Conservation (phyloP, 2,888 invertebrate genomes). For the Scaeva pyrastri region DNA sequence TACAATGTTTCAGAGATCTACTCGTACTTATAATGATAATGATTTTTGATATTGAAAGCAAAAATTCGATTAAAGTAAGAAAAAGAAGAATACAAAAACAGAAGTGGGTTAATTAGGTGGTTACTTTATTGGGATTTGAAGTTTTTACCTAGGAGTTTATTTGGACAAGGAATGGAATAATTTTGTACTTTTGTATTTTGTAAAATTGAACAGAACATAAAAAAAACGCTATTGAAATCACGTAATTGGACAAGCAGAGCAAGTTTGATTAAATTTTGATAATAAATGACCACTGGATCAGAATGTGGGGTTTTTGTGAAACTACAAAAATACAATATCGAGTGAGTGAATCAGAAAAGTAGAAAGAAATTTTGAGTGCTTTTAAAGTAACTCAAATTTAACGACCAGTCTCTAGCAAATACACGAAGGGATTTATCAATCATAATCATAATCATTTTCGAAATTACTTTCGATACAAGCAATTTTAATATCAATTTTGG, state of each 20-base stretch:
- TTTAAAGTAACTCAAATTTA: too few species aligned
- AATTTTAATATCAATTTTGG: too few species aligned
- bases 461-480: too few species aligned
- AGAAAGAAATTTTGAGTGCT: too few species aligned
- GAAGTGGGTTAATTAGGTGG: slow-evolving; percentile 40
- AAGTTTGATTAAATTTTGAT: neutral
- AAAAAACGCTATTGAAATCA: neutral
- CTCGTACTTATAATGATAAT: slow-evolving; percentile 11
- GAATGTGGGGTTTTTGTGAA: neutral
- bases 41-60: slow-evolving; percentile 37
- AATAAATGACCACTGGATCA: neutral
- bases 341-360: too few species aligned
- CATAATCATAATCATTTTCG: too few species aligned
- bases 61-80: slow-evolving; percentile 27
- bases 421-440: too few species aligned
- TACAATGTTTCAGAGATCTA: slow-evolving; percentile 16
- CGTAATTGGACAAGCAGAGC: neutral
- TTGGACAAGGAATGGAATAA: neutral
- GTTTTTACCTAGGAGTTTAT: neutral
- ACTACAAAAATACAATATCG: too few species aligned
- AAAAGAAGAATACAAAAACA: neutral
- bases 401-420: too few species aligned
- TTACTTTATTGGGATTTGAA: neutral
- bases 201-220: neutral
- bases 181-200: neutral